Conservation (phyloP, 1,140 invertebrate species). For the Pectinophora gossypiella region DNA sequence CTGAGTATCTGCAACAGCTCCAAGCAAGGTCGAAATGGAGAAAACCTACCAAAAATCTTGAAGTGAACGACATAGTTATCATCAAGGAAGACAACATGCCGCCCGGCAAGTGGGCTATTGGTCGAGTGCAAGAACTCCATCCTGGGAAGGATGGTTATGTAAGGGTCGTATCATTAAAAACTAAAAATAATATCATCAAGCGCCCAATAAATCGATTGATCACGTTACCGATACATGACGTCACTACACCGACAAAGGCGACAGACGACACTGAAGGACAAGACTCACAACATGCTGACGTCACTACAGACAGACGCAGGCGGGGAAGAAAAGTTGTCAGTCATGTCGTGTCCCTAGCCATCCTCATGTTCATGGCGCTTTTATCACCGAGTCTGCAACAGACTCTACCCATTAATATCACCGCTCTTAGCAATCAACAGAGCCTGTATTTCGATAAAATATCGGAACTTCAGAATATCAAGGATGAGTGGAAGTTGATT, state of each 20-base stretch:
- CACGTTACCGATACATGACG: constrained; percentile 6
- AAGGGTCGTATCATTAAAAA: constrained; percentile 43
- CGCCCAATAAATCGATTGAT: constrained; percentile 19
- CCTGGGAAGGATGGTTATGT: constrained; percentile 40
- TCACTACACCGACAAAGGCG: no score
- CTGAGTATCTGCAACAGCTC: constrained; percentile 19
- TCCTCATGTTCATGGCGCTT: background rate
- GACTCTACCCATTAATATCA: background rate
- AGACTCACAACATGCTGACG: background rate
- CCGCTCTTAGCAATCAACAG: background rate
- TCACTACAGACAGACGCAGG: background rate
- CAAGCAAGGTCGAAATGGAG: constrained; percentile 21
- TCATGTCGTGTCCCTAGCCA: background rate
- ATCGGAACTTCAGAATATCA: background rate
- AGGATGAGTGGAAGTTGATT: background rate
- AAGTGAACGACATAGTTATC: constrained; percentile 16
- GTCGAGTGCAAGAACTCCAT: constrained; percentile 35
- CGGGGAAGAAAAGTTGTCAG: background rate
- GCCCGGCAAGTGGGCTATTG: constrained; percentile 27
- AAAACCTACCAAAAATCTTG: constrained; percentile 3
- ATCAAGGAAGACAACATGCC: constrained; percentile 22
- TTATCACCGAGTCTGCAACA: background rate
- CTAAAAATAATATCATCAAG: constrained; percentile 17
- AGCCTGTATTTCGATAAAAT: constrained; percentile 7
- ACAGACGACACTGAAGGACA: background rate